Percentiles rank a stretch among this genome's conserved stretches.
phyloP scores from a whole-genome alignment of 2,888 invertebrate genomes.

The Xestobium rufovillosum region DNA sequence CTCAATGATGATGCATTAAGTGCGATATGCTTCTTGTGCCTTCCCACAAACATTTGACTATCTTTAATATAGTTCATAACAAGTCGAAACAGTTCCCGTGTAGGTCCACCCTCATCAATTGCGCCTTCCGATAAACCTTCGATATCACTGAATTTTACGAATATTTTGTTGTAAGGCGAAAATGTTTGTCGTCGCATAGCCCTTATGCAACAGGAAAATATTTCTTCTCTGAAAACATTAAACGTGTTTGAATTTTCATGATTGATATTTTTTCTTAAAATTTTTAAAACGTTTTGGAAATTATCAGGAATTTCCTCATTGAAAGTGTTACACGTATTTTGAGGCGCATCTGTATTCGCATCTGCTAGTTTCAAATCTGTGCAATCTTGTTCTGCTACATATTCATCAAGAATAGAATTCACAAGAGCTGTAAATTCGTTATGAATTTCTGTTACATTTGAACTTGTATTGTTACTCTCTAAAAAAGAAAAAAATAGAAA shows the following conservation, averaged over 20 bases:
- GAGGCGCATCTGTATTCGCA: too few relatives aligned
- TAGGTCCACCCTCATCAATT: slow-evolving; percentile 22
- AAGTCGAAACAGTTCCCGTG: slow-evolving; percentile 21
- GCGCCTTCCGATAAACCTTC: slow-evolving; percentile 20
- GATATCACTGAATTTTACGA: slow-evolving; percentile 18
- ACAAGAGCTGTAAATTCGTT: too few relatives aligned
- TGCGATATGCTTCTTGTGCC: slow-evolving; percentile 15
- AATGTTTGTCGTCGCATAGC: slow-evolving; percentile 17
- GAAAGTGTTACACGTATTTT: too few relatives aligned
- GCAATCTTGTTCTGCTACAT: too few relatives aligned
- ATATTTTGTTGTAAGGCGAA: slow-evolving; percentile 17
- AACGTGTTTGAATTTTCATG: slow-evolving; percentile 8
- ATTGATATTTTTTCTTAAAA: slow-evolving; percentile 9
- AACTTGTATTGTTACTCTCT: too few relatives aligned
- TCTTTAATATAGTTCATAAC: slow-evolving; percentile 13
- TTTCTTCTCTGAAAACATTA: slow-evolving; percentile 18
- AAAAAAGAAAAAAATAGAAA: too few relatives aligned
- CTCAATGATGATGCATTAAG: slow-evolving; percentile 13
- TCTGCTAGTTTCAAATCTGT: too few relatives aligned
- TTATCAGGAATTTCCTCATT: slow-evolving; percentile 3
- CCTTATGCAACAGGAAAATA: slow-evolving; percentile 20
- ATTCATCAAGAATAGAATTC: too few relatives aligned
- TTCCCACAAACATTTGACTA: slow-evolving; percentile 15
- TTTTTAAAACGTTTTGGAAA: neutral
- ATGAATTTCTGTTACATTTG: too few relatives aligned